These are phyloP conservation scores for Pangasianodon hypophthalmus DNA, from an alignment of 2,113 vertebrate species.

Conservation along the genomic window DNA sequence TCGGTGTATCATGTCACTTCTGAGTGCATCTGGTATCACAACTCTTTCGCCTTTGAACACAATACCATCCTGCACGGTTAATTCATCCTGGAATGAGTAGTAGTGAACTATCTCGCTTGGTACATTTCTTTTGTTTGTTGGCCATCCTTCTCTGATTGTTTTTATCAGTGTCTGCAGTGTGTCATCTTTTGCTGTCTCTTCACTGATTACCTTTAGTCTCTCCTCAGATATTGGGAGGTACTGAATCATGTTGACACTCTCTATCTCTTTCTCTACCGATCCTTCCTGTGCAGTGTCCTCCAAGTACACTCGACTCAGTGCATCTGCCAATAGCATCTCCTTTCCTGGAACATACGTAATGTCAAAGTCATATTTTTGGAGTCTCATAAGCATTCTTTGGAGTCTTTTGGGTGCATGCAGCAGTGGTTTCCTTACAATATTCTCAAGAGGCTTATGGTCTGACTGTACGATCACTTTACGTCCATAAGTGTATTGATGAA, in stretches of 20 bases:
- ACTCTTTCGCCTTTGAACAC: slow-evolving; percentile 36
- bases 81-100: slow-evolving; percentile 8
- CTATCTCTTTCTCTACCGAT: background rate
- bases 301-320: slow-evolving; percentile 26
- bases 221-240: background rate
- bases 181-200: background rate
- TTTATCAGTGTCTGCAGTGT: slow-evolving; percentile 20
- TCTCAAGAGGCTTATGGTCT: slow-evolving; percentile 44
- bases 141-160: slow-evolving; percentile 31
- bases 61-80: slow-evolving; percentile 29
- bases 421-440: background rate
- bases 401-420: slow-evolving; percentile 12
- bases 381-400: background rate
- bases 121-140: slow-evolving; percentile 26
- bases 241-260: slow-evolving; percentile 4
- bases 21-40: slow-evolving; percentile 3
- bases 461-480: slow-evolving; percentile 29
- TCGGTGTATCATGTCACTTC: slow-evolving; percentile 17
- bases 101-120: background rate
- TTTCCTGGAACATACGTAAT: slow-evolving; percentile 22
- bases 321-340: slow-evolving; percentile 23
- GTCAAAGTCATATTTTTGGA: background rate
- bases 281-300: slow-evolving; percentile 1
- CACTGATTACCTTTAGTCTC: background rate
- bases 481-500: too few relatives aligned